A percentile compares a stretch with the other conserved stretches of the same genome.
phyloP scores from a whole-genome alignment of 2,797 vertebrate species.

The Eulemur coronatus region DNA sequence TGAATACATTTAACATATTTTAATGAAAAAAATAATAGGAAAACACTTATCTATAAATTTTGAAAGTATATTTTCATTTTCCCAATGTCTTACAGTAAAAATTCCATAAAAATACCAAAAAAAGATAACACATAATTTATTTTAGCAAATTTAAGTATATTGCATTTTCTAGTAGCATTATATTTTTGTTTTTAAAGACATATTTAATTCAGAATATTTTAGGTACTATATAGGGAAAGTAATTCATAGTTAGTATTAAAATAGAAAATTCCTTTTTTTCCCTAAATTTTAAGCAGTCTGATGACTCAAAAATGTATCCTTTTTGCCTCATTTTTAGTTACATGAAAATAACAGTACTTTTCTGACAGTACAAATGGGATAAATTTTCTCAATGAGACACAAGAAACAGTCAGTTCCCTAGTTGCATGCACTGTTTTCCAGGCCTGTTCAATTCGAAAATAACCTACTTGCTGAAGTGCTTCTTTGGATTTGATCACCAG shows the following conservation, averaged over 20 bases:
- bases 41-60: neutral
- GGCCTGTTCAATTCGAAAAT: neutral
- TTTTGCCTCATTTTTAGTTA: neutral
- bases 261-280: neutral
- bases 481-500: neutral
- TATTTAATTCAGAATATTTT: neutral
- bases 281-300: neutral
- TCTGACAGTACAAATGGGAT: neutral
- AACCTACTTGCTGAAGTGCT: neutral
- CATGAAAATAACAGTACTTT: neutral
- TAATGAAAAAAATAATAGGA: neutral
- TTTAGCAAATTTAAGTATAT: neutral
- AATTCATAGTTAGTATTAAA: neutral
- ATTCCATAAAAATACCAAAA: neutral
- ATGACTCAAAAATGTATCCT: neutral
- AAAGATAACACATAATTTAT: neutral
- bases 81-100: neutral
- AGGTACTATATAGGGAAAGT: neutral
- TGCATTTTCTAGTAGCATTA: constrained; percentile 14
- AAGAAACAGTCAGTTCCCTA: neutral
- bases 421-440: neutral
- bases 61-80: constrained; percentile 44
- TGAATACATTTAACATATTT: neutral
- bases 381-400: neutral
- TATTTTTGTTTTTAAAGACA: constrained; percentile 6